Conservation (phyloP, 2,797 vertebrate species). For the Hypotaenidia okinawae region DNA sequence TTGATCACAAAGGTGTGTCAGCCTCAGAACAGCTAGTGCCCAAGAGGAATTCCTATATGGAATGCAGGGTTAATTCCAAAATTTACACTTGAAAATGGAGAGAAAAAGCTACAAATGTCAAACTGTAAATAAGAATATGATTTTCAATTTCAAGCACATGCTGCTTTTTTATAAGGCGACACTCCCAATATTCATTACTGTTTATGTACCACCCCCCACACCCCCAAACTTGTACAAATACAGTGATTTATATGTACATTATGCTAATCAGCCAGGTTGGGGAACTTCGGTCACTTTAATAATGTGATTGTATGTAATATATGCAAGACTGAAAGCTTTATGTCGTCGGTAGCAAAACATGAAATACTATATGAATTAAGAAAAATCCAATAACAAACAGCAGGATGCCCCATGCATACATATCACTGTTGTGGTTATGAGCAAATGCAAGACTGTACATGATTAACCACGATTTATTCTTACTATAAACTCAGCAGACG, state of each 20-base stretch:
- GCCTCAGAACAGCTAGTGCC: conserved; percentile 28
- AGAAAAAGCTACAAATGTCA: neutral
- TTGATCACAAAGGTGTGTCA: conserved; percentile 42
- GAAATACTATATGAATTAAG: conserved; percentile 57
- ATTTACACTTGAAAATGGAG: conserved; percentile 1
- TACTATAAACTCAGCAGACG: conserved; percentile 52
- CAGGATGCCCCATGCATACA: conserved; percentile 56
- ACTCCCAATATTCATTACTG: neutral
- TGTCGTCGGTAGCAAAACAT: conserved; percentile 48
- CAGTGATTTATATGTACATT: neutral
- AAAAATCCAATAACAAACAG: conserved; percentile 69
- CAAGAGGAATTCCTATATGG: conserved; percentile 48
- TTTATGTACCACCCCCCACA: neutral
- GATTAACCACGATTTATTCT: conserved; percentile 73
- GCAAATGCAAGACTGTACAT: conserved; percentile 62
- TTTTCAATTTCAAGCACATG: neutral
- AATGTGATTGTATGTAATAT: conserved; percentile 31
- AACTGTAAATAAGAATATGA: conserved; percentile 9
- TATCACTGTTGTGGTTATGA: conserved; percentile 66
- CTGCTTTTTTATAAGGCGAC: neutral
- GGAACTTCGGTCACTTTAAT: conserved; percentile 3
- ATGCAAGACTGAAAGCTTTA: conserved; percentile 40
- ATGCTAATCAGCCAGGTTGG: neutral
- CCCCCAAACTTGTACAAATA: neutral
- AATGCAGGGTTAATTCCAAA: conserved; percentile 52